Base-by-base conservation (phyloP, 2,888 invertebrate genomes). In the Drosophila eohydei region DNA sequence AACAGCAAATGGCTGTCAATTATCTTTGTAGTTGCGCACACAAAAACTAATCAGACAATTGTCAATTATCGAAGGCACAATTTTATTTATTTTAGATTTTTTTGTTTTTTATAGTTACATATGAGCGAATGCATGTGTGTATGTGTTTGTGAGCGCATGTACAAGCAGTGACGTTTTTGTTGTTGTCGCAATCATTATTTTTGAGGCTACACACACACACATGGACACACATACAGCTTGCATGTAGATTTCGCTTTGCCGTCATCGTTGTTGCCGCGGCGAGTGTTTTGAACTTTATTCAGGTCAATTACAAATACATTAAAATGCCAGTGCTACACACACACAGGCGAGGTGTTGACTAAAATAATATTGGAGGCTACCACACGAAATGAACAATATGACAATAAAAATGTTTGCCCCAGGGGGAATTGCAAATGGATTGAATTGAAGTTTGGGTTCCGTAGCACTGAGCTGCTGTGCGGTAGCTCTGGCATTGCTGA, bases 271-370 rank as follows among this genome's bases (percentile, higher is more conserved):
- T 41, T 70, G 82, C 62, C 66, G 73, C 72, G 80, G 80, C 71
- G 87, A 91, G 90, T 90, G 89, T 84, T 91, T 92, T 92, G 92
- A 92, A 92, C 92, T 92, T 90, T 92, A 92, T 92, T 92, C 91
- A 92, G 92, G 92, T 92, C 92, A 92, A 90, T 91, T 88, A 89
- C 90, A 91, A 90, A 91, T 90, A 91, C 91, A 91, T 91, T 90
- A 88, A 87, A 87, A 87, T 85, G 90, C 85, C 90, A 83, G 66
- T 78, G 84, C 71, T 88, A 80, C 71, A 78, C 56, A 76, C 36
- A 41, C 40, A 64, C 32, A 43, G 57, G 52, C 76, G 74, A 83
- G 84, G 74, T 86, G 90, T 86, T 83, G 86, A 89, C 86, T 90
- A 89, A 86, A 86, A 90, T 90, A 90, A 86, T 87, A 86, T 86